Conservation (phyloP, 2,888 invertebrate species). For the Sycophila texana region DNA sequence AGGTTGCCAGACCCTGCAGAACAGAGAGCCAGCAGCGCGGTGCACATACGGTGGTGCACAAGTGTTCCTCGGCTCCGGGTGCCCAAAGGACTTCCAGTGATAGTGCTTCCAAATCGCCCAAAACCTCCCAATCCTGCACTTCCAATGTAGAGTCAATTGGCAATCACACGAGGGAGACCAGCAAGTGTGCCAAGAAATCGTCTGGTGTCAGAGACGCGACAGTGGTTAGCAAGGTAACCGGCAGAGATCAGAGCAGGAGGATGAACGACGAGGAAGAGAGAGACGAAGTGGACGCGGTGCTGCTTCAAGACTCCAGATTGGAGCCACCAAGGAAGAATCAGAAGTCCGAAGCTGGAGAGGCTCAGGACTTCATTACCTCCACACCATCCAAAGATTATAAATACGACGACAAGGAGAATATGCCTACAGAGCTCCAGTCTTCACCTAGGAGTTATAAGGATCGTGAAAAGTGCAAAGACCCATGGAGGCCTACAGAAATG, state of each 20-base stretch:
- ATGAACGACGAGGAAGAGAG: constrained; percentile 41
- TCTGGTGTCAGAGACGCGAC: constrained; percentile 50
- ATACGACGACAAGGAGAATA: constrained; percentile 59
- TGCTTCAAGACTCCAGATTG: constrained; percentile 53
- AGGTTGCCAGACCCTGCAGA: constrained; percentile 59
- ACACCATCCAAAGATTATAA: constrained; percentile 62
- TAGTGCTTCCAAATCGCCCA: constrained; percentile 61
- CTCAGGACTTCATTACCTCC: constrained; percentile 59
- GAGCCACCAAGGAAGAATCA: constrained; percentile 50
- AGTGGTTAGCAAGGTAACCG: constrained; percentile 46
- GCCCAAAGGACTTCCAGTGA: constrained; percentile 54
- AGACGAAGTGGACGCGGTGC: constrained; percentile 51
- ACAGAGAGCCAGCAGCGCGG: constrained; percentile 56
- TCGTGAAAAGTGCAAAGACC: constrained; percentile 70
- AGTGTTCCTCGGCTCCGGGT: constrained; percentile 66
- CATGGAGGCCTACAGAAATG: constrained; percentile 73
- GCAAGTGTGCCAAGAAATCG: constrained; percentile 55
- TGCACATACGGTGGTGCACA: constrained; percentile 59
- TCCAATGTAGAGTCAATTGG: constrained; percentile 31
- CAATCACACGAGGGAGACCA: constrained; percentile 30
- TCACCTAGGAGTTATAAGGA: constrained; percentile 71
- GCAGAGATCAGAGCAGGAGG: constrained; percentile 58
- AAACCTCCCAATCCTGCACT: constrained; percentile 38
- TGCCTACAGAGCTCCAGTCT: constrained; percentile 72
- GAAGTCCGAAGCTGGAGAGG: constrained; percentile 20